Base-by-base conservation (phyloP, 2,888 invertebrate species). In the Scaeva pyrastri region DNA sequence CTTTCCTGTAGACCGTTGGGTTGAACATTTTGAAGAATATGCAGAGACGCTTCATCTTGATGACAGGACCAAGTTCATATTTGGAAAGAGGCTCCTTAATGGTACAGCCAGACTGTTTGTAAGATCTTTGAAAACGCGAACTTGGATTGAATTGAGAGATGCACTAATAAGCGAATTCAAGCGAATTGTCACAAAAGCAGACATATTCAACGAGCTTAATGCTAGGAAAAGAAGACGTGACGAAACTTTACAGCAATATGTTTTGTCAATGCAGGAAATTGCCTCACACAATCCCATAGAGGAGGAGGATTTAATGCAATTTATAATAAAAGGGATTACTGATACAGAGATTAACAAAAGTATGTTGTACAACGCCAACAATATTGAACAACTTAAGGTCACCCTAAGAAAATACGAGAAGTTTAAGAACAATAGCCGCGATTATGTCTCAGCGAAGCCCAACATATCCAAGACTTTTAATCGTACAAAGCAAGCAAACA, bases 101-200 rank as follows among this genome's bases (percentile, higher is more conserved):
- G 81, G 81, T 11, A 87, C 86, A 2, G 74, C 78, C 12, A 87
- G 55, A 14, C 21, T 82, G 7, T 87, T 82, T 43, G 56, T 72
- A 3, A 68, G 82, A 39, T 68, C 72, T 39, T 48, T 68, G 23
- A 79, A 70, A 50, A 64, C 64, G 16, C 62, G 58, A 50, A 81
- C 58, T 4, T 77, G 77, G 77, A 45, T n/a, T n/a, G 70, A 86
- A 7, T 58, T 82, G 10, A 74, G 74, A 75, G 43, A 74, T 23
- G 74, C 56, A 14, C 71, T 86, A 10, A n/a, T 82, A 21, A 45
- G 45, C 39, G 78, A 75, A 50, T 78, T 81, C 45, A 58, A 68
- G 12, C 48, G 62, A 21, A 23, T 58, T 6, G 68, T 80, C 23
- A 50, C 80, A 14, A 64, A 76, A 55, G 85, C 72, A 2, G 73